These are phyloP conservation scores for Misgurnus mizolepis DNA, from an alignment of 2,113 vertebrate genomes.

Conservation along the genomic window DNA sequence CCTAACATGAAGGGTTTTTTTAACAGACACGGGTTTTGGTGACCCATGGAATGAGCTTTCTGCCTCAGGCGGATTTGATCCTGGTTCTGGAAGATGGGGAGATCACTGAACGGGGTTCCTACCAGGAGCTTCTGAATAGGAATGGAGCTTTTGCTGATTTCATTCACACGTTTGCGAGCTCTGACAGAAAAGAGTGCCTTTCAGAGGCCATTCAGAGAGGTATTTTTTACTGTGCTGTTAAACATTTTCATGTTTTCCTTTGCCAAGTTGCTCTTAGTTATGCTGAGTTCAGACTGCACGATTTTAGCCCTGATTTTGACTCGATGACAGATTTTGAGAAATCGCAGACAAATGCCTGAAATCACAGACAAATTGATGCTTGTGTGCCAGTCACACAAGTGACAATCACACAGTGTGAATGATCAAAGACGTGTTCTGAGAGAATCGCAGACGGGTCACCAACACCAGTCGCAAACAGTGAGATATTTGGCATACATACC, in stretches of 20 bases:
- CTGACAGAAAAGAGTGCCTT: constrained; percentile 72
- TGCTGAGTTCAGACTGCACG: too few relatives aligned
- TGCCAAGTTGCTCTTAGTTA: background rate
- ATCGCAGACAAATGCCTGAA: too few relatives aligned
- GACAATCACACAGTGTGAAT: too few relatives aligned
- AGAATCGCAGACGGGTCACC: too few relatives aligned
- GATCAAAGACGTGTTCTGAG: too few relatives aligned
- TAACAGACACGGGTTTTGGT: constrained; percentile 90
- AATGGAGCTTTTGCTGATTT: constrained; percentile 87
- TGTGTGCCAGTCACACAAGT: too few relatives aligned
- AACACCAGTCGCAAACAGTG: too few relatives aligned
- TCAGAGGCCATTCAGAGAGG: constrained; percentile 67
- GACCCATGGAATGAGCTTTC: constrained; percentile 84
- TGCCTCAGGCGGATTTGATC: constrained; percentile 87
- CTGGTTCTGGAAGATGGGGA: constrained; percentile 83
- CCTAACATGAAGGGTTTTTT: background rate
- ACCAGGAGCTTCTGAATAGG: constrained; percentile 83
- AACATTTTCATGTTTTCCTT: background rate
- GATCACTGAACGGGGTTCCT: constrained; percentile 89
- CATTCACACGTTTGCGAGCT: constrained; percentile 76
- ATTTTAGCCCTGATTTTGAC: too few relatives aligned
- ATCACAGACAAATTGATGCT: too few relatives aligned
- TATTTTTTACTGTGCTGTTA: constrained; percentile 25
- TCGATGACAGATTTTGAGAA: too few relatives aligned
- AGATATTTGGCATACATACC: too few relatives aligned